These are phyloP conservation scores for Catharus ustulatus DNA, from an alignment of 2,797 vertebrate genomes.

Conservation along the genomic window DNA sequence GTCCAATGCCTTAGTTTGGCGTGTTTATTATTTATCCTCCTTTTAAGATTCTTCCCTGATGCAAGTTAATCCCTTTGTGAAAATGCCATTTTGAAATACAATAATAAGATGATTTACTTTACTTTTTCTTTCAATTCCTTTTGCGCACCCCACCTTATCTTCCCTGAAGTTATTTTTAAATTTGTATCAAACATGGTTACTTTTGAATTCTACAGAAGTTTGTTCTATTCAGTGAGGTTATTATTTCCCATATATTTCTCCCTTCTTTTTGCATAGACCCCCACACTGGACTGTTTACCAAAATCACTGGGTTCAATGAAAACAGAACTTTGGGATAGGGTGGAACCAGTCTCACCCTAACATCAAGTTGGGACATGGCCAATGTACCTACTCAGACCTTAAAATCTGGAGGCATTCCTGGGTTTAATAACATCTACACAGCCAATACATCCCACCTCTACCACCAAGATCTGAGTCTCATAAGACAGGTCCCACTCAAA, in stretches of 20 bases:
- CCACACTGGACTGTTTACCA: rapidly evolving
- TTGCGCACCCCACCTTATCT: not conserved
- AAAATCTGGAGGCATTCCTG: not conserved
- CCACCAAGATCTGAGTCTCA: not conserved
- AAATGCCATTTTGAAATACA: not conserved
- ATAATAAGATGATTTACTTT: not conserved
- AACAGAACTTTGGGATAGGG: not conserved
- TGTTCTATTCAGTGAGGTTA: not conserved
- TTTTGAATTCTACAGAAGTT: not conserved
- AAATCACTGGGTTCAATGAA: not conserved
- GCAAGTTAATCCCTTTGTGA: not conserved
- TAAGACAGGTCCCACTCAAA: not conserved
- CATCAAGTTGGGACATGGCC: not conserved
- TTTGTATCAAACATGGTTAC: not conserved
- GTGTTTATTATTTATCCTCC: not conserved
- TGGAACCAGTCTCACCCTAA: not conserved
- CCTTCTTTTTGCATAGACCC: not conserved
- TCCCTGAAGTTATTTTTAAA: not conserved
- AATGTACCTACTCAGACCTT: not conserved
- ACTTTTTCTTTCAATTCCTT: not conserved
- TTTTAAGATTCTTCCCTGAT: not conserved
- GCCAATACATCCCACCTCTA: not conserved
- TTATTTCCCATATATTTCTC: not conserved
- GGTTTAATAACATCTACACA: not conserved
- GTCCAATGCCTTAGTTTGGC: not conserved